Evolutionary conservation across 2,113 vertebrate genomes (phyloP).

Genomic region (Tetraodon nigroviridis): DNA sequence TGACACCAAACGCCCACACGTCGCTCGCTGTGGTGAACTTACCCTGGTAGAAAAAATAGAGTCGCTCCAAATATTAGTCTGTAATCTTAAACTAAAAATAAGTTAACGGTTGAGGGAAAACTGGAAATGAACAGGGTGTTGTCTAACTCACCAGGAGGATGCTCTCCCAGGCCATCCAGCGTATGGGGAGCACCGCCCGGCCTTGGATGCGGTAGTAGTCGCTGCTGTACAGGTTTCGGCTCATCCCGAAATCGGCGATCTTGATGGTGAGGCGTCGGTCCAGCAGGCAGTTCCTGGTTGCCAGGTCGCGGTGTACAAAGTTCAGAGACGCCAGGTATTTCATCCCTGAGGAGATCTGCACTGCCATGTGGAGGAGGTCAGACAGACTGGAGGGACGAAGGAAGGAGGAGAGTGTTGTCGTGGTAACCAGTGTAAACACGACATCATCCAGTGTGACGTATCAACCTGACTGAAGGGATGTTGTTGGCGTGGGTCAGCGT

Average conservation of each 20-base stretch:
- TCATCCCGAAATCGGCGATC: constrained; percentile 85
- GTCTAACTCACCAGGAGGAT: constrained; percentile 76
- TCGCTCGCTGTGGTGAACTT: constrained; percentile 85
- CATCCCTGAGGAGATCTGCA: constrained; percentile 83
- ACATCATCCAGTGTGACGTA: background rate
- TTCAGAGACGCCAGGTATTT: constrained; percentile 81
- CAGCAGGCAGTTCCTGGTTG: constrained; percentile 83
- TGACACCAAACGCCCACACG: constrained; percentile 83
- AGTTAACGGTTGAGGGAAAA: no score
- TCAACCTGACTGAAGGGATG: constrained; percentile 68
- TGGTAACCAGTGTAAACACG: background rate
- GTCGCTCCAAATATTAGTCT: background rate
- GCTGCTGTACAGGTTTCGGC: constrained; percentile 83
- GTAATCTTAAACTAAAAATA: background rate
- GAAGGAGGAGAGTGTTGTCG: background rate
- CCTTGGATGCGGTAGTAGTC: constrained; percentile 87
- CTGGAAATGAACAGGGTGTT: background rate
- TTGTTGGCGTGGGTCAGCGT: constrained; percentile 71
- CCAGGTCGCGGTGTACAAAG: constrained; percentile 82
- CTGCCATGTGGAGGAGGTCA: constrained; percentile 82
- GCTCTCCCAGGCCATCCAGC: constrained; percentile 89
- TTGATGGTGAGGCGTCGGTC: constrained; percentile 84
- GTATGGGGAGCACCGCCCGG: constrained; percentile 81
- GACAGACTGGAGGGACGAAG: constrained; percentile 59
- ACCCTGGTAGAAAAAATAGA: constrained; percentile 62